phyloP scores from a whole-genome alignment of 2,797 vertebrate species.

The Arrhamphus sclerolepis region DNA sequence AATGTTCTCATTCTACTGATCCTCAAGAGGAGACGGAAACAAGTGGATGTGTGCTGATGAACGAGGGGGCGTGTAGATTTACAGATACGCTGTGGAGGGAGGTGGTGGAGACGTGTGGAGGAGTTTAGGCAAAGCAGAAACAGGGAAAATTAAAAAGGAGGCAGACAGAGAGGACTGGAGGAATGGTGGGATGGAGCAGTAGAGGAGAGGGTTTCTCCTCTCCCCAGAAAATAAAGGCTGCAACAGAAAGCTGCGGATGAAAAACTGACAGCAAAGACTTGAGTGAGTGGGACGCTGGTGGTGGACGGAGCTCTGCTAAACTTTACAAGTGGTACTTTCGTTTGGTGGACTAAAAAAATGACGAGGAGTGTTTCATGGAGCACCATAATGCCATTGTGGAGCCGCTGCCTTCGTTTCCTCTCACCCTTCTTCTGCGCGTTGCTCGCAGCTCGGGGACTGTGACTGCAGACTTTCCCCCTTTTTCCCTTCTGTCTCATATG shows the following conservation, averaged over 20 bases:
- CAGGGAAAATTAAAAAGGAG: constrained; percentile 25
- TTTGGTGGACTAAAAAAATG: constrained; percentile 19
- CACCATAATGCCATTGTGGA: constrained; percentile 17
- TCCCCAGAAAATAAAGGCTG: constrained; percentile 41
- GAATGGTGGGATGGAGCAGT: constrained; percentile 39
- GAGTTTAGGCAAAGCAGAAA: constrained; percentile 44
- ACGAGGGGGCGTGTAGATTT: constrained; percentile 33
- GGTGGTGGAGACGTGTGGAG: constrained; percentile 25
- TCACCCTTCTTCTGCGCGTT: constrained; percentile 14
- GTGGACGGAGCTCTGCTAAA: constrained; percentile 18
- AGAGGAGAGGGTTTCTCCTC: constrained; percentile 50
- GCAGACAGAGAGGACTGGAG: constrained; percentile 36
- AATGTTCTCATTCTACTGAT: constrained; percentile 40
- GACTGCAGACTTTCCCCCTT: constrained; percentile 29
- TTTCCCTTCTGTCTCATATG: constrained; percentile 43
- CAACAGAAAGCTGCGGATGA: constrained; percentile 30
- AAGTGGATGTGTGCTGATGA: constrained; percentile 17
- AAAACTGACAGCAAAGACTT: constrained; percentile 21
- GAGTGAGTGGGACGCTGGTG: constrained; percentile 28
- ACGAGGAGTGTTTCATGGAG: constrained; percentile 36
- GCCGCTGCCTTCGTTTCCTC: constrained; percentile 25
- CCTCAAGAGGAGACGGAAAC: constrained; percentile 17
- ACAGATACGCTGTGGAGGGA: constrained; percentile 35
- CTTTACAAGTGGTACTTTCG: constrained; percentile 33
- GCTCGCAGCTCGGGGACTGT: constrained; percentile 32